These are phyloP conservation scores for Neopipo cinnamomea DNA, from an alignment of 2,113 vertebrate species.

Conservation along the genomic window DNA sequence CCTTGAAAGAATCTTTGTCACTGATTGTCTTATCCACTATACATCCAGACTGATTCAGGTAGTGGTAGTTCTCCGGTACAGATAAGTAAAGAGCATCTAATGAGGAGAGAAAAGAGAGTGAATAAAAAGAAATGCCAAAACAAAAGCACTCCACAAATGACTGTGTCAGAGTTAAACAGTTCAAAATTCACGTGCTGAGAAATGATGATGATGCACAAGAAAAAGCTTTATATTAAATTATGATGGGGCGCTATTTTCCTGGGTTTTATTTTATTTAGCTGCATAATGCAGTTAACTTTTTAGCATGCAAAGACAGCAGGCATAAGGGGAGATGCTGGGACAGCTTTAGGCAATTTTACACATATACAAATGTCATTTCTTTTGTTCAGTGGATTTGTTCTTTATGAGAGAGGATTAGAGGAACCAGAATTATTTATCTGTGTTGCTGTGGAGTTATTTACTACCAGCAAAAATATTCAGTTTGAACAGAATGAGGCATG, in stretches of 20 bases:
- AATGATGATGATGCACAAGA: not conserved
- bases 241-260: not conserved
- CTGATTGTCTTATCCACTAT: conserved; percentile 83
- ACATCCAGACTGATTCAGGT: conserved; percentile 90
- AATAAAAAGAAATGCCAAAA: not conserved
- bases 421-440: not conserved
- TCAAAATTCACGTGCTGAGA: not conserved
- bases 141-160: not conserved
- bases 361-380: not conserved
- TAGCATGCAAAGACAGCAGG: not conserved
- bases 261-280: not conserved
- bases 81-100: conserved; percentile 89
- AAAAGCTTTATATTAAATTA: not conserved
- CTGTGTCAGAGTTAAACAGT: not conserved
- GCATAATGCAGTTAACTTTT: not conserved
- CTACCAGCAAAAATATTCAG: not conserved
- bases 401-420: not conserved
- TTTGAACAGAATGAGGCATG: not conserved
- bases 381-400: conserved; percentile 32
- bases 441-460: conserved; percentile 26
- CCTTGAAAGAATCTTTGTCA: conserved; percentile 86
- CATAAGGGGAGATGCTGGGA: not conserved
- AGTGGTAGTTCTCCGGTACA: conserved; percentile 86
- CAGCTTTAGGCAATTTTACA: conserved; percentile 5
- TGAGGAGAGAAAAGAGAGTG: not conserved